Evolutionary conservation across 2,888 invertebrate genomes (phyloP).

Genomic region (Meghimatium bilineatum): DNA sequence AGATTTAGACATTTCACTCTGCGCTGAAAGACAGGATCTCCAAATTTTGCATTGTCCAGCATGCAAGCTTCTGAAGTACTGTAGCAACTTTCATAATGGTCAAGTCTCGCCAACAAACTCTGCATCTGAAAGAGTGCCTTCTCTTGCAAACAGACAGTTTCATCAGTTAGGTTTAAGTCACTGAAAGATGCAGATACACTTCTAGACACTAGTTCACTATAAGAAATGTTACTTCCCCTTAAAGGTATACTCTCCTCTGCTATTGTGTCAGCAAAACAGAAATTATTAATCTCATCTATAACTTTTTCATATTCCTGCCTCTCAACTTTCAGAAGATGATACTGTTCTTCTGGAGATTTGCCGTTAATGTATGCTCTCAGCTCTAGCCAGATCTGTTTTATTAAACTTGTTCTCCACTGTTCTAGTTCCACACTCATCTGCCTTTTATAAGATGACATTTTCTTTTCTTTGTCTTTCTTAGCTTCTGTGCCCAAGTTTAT

Average conservation of each 20-base stretch:
- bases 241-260: background rate
- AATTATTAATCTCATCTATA: conserved; percentile 86
- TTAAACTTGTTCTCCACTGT: conserved; percentile 90
- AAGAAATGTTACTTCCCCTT: background rate
- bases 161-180: conserved; percentile 60
- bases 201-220: conserved; percentile 34
- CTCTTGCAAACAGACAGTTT: conserved; percentile 83
- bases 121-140: conserved; percentile 86
- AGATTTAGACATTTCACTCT: conserved; percentile 89
- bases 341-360: conserved; percentile 84
- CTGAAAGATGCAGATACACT: conserved; percentile 59
- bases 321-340: conserved; percentile 85
- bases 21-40: conserved; percentile 82
- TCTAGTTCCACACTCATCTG: conserved; percentile 87
- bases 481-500: conserved; percentile 82
- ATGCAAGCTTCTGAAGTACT: conserved; percentile 90
- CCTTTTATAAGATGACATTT: conserved; percentile 60
- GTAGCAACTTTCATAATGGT: conserved; percentile 87
- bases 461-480: conserved; percentile 70
- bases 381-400: conserved; percentile 94
- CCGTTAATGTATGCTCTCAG: conserved; percentile 85
- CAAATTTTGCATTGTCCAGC: conserved; percentile 84
- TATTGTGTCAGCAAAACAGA: conserved; percentile 73
- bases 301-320: conserved; percentile 85
- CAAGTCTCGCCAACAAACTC: conserved; percentile 84